Evolutionary conservation across 2,113 vertebrate genomes (phyloP), one percentile per base, ranked within the genome.

Genomic region (Cercopithecus mona): DNA sequence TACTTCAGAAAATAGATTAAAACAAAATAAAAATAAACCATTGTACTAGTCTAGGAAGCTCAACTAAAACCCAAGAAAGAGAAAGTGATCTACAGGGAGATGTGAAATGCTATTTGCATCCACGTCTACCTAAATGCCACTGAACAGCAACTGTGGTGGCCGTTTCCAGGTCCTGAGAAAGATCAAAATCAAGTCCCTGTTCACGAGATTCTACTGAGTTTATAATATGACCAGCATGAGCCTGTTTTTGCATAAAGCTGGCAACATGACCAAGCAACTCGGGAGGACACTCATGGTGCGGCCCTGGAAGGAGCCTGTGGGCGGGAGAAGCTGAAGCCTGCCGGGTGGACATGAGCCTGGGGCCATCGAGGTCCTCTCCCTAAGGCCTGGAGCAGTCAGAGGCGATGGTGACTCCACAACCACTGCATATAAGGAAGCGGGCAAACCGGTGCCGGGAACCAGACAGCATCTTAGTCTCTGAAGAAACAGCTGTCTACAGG

Each of bases 1-100:
- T 99, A 98, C 99, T 99, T 97, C 30, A 97, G 48, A 96, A 98
- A 98, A 96, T 0, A 32, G 43, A 83, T 85, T 35, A 30, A 90
- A 97, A 98, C 80, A 96, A 43, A 93, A 89, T 18, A n/a, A 88
- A 79, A 91, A 66, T 96, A 61, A 83, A 64, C 64, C 90, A 85
- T 35, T n/a, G 20, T 64, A 72, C 17, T 61, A 43, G 30, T 3
- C 61, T 68, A 23, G 25, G 22, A 45, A 89, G 87, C 20, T 75
- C 35, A 96, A 78, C 0, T 13, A 83, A 84, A 13, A 55, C 78
- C 32, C 35, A 23, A 38, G 5, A 22, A 52, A n/a, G 8, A 73
- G 20, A 25, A 40, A 80, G 32, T 55, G 18, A n/a, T 10, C 50
- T n/a, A 80, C 5, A 23, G 76, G 32, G 17, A 94, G 82, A 38